These are phyloP conservation scores for Edolisoma coerulescens DNA, from an alignment of 2,113 vertebrate species.

Conservation along the genomic window DNA sequence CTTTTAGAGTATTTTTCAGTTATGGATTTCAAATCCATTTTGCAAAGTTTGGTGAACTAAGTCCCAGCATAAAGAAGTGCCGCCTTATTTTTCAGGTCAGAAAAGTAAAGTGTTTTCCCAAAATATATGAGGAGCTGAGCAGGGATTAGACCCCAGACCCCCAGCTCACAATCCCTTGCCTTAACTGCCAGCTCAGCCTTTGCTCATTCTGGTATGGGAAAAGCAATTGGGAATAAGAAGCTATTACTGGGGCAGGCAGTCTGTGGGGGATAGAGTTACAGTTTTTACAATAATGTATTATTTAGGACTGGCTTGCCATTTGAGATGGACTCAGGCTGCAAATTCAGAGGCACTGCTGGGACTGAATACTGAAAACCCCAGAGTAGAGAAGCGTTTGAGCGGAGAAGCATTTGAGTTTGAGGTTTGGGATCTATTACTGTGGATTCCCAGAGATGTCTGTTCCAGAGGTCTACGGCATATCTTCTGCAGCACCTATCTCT, in stretches of 20 bases:
- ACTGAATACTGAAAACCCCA: slow-evolving; percentile 29
- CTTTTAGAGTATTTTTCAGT: background rate
- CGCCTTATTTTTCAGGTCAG: slow-evolving; percentile 9
- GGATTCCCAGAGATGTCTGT: background rate
- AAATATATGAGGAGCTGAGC: slow-evolving; percentile 9
- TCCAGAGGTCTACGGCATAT: background rate
- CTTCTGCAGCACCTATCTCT: background rate
- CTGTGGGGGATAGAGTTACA: slow-evolving; percentile 38
- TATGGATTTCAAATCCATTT: background rate
- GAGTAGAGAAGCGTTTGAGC: background rate
- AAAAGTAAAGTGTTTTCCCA: background rate
- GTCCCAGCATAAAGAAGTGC: background rate
- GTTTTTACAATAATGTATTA: slow-evolving; percentile 44
- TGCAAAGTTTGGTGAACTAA: background rate
- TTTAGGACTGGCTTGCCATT: slow-evolving; percentile 4
- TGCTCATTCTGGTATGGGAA: slow-evolving; percentile 26
- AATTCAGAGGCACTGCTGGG: slow-evolving; percentile 1
- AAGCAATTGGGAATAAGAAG: slow-evolving; percentile 54
- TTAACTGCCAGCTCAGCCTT: slow-evolving; percentile 30
- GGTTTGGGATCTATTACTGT: background rate
- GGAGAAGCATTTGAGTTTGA: background rate
- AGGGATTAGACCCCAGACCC: slow-evolving; percentile 14
- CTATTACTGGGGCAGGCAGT: slow-evolving; percentile 32
- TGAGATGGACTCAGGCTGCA: slow-evolving; percentile 32
- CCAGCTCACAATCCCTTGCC: slow-evolving; percentile 15